Evolutionary conservation across 2,888 invertebrate species (phyloP), one percentile per base, ranked within the genome.

Genomic region (Nomada ruficornis): DNA sequence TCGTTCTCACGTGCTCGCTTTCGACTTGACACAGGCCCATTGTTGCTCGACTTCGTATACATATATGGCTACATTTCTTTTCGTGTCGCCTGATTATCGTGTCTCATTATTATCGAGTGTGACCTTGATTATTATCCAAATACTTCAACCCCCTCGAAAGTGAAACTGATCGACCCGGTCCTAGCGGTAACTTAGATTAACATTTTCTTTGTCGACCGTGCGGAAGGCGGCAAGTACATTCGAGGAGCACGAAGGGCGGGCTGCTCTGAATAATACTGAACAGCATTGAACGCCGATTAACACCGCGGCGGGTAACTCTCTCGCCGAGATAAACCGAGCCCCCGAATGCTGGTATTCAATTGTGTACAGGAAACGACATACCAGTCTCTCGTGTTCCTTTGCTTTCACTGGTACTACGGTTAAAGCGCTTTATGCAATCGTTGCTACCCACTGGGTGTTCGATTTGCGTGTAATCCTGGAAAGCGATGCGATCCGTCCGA

Each of bases 351-450:
- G 77, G 77, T 80, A 80, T 80, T 52, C 77, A 9, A 36, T 55
- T 9, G 18, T 44, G 1, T 18, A 57, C 26, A 77, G 23, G 47
- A 59, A 23, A 57, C 29, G 20, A 36, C 29, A 13, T 44, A 29
- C 15, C 9, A 20, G 18, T 11, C n/a, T 13, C 50, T 20, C n/a
- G 36, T 1, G 52, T 55, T 47, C 50, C 55, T 68, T 80, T 72
- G 52, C 78, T 80, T 78, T 80, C 80, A 80, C 80, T 68, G 36
- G 26, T 36, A 70, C 20, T 50, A 77, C 47, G 60, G 78, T 72
- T 63, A 42, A 57, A 57, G 18, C 29, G 47, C 67, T 80, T 78
- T 72, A 67, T 72, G 72, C 72, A 80, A 80, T 72, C 54, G 26
- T 26, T 29, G 18, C 44, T 47, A 62, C 18, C 20, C 36, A 11